Evolutionary conservation across 2,113 vertebrate genomes (phyloP), one percentile per base, ranked within the genome.

Genomic region (Etheostoma cragini): DNA sequence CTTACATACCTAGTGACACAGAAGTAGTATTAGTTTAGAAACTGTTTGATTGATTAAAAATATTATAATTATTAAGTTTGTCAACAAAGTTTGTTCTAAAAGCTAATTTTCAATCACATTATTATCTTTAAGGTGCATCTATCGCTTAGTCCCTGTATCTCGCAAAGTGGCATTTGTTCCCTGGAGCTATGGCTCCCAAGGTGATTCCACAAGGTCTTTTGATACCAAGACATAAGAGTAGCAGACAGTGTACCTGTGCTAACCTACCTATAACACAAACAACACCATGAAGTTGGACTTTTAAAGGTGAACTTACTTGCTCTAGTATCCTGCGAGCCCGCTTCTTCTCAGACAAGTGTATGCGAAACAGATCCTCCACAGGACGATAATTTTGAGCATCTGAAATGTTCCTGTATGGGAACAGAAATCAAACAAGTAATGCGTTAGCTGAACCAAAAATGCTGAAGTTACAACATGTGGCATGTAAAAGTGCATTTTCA

Each of bases 301-400:
- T 38, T 14, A 66, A 62, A 8, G 22, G 3, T 45, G 4, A 45
- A 70, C 79, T 46, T 90, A 99, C 98, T 95, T 99, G 98, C 66
- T 99, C 98, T 3, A 99, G 95, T 85, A 99, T 98, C 89, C 96
- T 96, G 80, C 97, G 96, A 84, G 97, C 98, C 3, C 97, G 96
- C 90, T 99, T 99, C 90, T 97, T 99, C 93, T 99, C 98, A 74
- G 96, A 96, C 90, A 97, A 93, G 78, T 98, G 97, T 84, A 96
- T 96, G 82, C 97, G 97, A 92, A 99, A 99, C 33, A 97, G 91
- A 80, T 99, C 97, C 90, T 99, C 98, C 84, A 99, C 97, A 15
- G 97, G 97, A 17, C 96, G 96, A 62, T 97, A 99, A 91, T 98
- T 99, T 85, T 98, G 97, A 56, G 97, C 97, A 93, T 99, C 98